These are phyloP conservation scores for Pteruthius melanotis DNA, from an alignment of 2,113 vertebrate genomes.

Conservation along the genomic window DNA sequence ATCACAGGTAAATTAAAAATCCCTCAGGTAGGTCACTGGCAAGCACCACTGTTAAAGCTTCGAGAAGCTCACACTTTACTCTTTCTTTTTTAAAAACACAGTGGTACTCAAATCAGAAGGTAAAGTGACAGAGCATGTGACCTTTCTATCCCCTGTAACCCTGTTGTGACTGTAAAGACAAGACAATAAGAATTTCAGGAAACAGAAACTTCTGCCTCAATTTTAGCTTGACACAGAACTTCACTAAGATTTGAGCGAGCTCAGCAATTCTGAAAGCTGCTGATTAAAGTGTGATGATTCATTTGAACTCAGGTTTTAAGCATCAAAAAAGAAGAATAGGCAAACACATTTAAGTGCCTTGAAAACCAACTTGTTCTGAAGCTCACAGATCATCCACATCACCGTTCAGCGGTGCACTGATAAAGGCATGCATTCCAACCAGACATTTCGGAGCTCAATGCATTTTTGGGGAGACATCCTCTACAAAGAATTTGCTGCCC, in stretches of 20 bases:
- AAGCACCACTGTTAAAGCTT: background rate
- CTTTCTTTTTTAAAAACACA: background rate
- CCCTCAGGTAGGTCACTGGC: background rate
- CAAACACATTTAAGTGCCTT: background rate
- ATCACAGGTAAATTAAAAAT: background rate
- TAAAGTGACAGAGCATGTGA: background rate
- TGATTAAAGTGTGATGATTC: background rate
- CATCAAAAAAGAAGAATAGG: background rate
- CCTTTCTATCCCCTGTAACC: background rate
- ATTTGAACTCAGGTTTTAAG: background rate
- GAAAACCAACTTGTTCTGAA: background rate
- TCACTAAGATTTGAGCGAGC: background rate
- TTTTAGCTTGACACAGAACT: background rate
- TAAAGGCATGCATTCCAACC: slow-evolving; percentile 47
- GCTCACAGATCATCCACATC: background rate
- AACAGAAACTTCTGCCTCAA: background rate
- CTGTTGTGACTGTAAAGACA: background rate
- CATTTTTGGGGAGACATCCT: background rate
- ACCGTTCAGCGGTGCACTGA: background rate
- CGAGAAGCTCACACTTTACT: background rate
- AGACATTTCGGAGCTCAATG: background rate
- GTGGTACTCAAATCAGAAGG: background rate
- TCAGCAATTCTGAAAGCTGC: background rate
- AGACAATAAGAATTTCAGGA: background rate
- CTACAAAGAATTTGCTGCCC: background rate